Percentiles rank a stretch among this genome's conserved stretches.
Conservation (phyloP, 2,888 invertebrate species). For the Hipparchia semele region DNA sequence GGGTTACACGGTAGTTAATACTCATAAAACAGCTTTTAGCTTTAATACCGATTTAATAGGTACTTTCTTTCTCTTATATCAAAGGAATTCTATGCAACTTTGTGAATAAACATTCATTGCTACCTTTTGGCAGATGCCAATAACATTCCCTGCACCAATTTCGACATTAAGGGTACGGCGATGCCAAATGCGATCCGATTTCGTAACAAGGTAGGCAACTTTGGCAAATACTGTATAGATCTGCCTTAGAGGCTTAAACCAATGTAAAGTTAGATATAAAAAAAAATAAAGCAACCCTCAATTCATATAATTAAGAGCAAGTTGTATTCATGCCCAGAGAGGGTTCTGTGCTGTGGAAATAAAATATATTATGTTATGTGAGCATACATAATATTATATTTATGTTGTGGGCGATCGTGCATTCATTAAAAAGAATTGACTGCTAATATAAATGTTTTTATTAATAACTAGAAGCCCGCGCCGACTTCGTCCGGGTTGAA, state of each 20-base stretch:
- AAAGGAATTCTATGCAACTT: not conserved
- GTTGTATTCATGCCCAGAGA: too few species aligned
- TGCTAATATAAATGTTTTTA: too few species aligned
- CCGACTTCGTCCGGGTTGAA: too few species aligned
- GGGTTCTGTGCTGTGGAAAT: too few species aligned
- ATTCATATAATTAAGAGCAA: too few species aligned
- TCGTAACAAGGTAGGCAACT: not conserved
- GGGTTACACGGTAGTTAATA: not conserved
- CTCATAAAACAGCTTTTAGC: constrained; percentile 7
- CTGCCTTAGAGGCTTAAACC: not conserved
- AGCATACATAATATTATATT: too few species aligned
- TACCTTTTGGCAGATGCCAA: constrained; percentile 8
- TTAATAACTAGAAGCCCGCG: too few species aligned
- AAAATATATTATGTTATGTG: too few species aligned
- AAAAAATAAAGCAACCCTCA: too few species aligned
- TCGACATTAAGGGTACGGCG: not conserved
- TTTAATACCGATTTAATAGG: not conserved
- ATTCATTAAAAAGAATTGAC: too few species aligned
- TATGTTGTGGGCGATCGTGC: too few species aligned
- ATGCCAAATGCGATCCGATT: not conserved
- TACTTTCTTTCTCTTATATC: not conserved
- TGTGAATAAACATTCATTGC: not conserved
- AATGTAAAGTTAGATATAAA: not conserved
- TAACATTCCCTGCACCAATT: not conserved
- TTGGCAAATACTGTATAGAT: not conserved